Percentiles rank a stretch among this genome's conserved stretches.
Conservation (phyloP, 2,888 invertebrate species). For the Xylota sylvarum region DNA sequence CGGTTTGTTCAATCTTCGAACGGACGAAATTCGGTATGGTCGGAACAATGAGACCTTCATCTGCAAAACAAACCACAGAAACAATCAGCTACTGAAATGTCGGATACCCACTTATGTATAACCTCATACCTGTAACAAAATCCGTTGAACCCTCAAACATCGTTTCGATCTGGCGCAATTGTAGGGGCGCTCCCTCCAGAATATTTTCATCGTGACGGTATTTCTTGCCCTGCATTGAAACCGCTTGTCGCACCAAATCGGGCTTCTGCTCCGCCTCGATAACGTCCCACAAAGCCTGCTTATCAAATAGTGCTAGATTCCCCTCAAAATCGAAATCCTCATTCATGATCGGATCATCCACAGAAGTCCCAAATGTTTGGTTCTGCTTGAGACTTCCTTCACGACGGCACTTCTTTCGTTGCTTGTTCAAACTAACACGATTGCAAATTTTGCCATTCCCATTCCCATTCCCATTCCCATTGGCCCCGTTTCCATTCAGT, state of each 20-base stretch:
- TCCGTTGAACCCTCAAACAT: conserved; percentile 81
- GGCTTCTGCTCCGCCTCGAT: conserved; percentile 88
- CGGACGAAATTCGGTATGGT: conserved; percentile 89
- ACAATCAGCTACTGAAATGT: not conserved
- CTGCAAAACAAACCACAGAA: conserved; percentile 81
- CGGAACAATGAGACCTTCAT: conserved; percentile 93
- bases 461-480: conserved; percentile 72
- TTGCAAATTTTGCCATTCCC: conserved; percentile 68
- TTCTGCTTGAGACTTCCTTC: conserved; percentile 82
- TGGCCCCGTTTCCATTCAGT: conserved; percentile 72
- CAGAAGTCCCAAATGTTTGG: conserved; percentile 83
- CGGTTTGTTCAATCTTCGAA: conserved; percentile 88
- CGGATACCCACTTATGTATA: not conserved
- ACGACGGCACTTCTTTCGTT: conserved; percentile 81
- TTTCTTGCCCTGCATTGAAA: conserved; percentile 83
- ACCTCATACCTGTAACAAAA: conserved; percentile 82
- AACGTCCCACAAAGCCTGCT: conserved; percentile 92
- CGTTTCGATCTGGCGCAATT: conserved; percentile 89
- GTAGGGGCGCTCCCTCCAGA: conserved; percentile 88
- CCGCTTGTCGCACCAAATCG: conserved; percentile 86
- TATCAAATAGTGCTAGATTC: conserved; percentile 96
- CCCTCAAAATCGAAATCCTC: conserved; percentile 98
- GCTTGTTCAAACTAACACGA: conserved; percentile 66
- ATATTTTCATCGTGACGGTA: conserved; percentile 95
- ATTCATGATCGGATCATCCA: conserved; percentile 83